Conservation (phyloP, 2,113 vertebrate species). For the Phalacrocorax carbo region DNA sequence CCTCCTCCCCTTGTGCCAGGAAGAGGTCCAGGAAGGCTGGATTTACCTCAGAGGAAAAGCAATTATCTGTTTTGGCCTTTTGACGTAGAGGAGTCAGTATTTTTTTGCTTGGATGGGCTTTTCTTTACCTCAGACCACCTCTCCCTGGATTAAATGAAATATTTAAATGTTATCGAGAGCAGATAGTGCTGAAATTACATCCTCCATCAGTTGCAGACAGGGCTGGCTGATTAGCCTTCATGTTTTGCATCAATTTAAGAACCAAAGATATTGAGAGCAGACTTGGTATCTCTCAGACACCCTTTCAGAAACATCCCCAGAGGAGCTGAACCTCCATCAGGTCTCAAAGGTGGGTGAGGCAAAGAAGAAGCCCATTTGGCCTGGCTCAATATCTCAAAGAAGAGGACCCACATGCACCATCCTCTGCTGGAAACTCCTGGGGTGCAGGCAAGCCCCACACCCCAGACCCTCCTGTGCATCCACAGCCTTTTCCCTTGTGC, state of each 20-base stretch:
- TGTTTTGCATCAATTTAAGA: background rate
- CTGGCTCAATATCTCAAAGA: background rate
- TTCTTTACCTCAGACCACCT: background rate
- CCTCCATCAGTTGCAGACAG: background rate
- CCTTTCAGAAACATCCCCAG: background rate
- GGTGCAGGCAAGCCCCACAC: accelerated
- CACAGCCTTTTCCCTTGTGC: background rate
- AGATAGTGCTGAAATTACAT: background rate
- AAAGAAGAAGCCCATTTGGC: background rate
- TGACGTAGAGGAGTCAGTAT: background rate
- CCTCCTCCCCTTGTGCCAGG: background rate
- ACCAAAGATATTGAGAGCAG: background rate
- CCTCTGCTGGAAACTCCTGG: background rate
- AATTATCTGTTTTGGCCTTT: background rate
- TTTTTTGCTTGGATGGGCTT: background rate
- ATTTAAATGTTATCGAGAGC: background rate
- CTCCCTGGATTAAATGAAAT: background rate
- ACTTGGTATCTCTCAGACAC: background rate
- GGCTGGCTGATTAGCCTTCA: background rate
- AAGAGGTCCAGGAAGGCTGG: background rate
- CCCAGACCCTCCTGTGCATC: background rate
- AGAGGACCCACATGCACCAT: background rate
- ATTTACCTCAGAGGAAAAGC: background rate
- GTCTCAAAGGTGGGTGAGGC: background rate
- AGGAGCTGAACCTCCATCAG: background rate